Evolutionary conservation across 92 coral and sea anemone species (phyloP).

Genomic region (Meandrina meandrites): DNA sequence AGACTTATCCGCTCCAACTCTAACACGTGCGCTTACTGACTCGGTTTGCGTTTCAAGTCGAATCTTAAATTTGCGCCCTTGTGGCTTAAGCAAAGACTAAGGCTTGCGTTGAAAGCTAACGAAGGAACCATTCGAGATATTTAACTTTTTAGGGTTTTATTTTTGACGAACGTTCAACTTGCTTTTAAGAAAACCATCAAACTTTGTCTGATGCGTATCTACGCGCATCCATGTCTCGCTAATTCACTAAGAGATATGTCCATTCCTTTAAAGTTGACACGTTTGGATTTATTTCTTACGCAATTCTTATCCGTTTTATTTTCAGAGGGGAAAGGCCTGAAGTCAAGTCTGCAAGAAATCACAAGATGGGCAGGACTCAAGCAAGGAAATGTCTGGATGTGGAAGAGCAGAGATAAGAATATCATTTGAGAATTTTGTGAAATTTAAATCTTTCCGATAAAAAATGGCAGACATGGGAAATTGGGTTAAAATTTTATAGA

Average conservation of each 20-base stretch:
- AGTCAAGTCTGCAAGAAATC: neutral
- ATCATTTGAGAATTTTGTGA: neutral
- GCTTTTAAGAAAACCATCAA: neutral
- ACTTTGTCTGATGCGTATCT: neutral
- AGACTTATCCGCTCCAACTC: neutral
- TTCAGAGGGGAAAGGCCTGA: neutral
- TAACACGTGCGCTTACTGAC: neutral
- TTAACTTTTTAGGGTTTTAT: neutral
- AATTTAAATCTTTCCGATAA: neutral
- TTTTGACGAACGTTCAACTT: neutral
- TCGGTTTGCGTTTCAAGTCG: neutral
- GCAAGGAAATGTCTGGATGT: neutral
- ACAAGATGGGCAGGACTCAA: neutral
- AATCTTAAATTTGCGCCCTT: neutral
- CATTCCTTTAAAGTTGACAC: neutral
- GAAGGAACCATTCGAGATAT: neutral
- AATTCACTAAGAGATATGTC: too few relatives aligned
- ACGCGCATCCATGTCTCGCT: neutral
- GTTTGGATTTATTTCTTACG: neutral
- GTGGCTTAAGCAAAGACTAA: neutral
- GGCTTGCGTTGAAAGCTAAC: neutral
- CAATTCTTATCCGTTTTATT: neutral
- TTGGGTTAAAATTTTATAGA: neutral
- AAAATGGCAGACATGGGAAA: neutral
- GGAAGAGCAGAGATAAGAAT: neutral